Conservation (phyloP, 2,797 vertebrate species). For the Setipinna tenuifilis region DNA sequence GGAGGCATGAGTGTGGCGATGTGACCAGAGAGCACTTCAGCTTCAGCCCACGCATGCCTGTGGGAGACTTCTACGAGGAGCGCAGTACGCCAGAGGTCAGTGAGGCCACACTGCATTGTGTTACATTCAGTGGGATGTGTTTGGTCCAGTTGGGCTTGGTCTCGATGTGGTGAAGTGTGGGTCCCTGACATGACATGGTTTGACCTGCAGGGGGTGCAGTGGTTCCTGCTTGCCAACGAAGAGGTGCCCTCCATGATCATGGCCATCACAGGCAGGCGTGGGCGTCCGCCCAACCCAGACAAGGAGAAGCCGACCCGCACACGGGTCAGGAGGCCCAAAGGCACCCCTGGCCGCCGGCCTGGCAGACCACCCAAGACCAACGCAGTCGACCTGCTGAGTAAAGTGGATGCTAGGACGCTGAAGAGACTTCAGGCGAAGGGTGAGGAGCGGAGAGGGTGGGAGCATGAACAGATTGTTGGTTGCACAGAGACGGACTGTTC, state of each 20-base stretch:
- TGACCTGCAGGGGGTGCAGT: constrained; percentile 81
- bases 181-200: neutral
- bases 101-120: constrained; percentile 23
- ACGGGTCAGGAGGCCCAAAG: constrained; percentile 64
- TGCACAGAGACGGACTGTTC: neutral
- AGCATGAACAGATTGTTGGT: neutral
- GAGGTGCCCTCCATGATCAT: constrained; percentile 95
- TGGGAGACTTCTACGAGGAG: constrained; percentile 96
- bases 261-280: constrained; percentile 94
- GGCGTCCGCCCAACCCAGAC: constrained; percentile 92
- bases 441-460: constrained; percentile 54
- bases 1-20: constrained; percentile 81
- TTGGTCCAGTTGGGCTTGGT: neutral
- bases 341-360: constrained; percentile 80
- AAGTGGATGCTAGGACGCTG: constrained; percentile 85
- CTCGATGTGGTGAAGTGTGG: accelerated
- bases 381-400: constrained; percentile 87
- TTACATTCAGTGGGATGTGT: neutral
- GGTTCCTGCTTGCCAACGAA: constrained; percentile 88
- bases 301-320: constrained; percentile 73
- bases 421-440: constrained; percentile 89
- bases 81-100: constrained; percentile 87
- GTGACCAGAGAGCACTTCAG: constrained; percentile 96
- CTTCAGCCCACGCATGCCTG: constrained; percentile 96
- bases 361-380: constrained; percentile 91